Conservation (phyloP, 2,113 vertebrate species). For the Anser cygnoides region DNA sequence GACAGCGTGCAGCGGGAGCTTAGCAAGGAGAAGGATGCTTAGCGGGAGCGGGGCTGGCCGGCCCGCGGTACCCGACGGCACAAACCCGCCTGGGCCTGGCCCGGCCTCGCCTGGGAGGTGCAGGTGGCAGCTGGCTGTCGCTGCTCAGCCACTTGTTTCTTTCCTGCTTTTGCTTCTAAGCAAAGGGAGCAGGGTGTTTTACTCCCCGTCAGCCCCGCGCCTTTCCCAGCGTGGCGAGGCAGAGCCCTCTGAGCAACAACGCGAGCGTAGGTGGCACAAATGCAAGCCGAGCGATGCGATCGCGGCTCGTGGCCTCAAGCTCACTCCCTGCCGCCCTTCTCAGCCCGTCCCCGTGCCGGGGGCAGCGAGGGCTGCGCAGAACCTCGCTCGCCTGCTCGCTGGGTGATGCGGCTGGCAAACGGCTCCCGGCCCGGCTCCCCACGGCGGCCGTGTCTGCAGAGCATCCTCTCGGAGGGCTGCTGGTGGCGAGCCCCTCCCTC, state of each 20-base stretch:
- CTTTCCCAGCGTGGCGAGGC: background rate
- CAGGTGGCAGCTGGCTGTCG: background rate
- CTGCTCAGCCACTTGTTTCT: background rate
- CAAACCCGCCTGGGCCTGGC: background rate
- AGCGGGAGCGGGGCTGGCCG: background rate
- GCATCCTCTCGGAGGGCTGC: conserved; percentile 12
- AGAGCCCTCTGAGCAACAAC: background rate
- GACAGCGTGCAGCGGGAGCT: background rate
- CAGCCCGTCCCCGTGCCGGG: background rate
- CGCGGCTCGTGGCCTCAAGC: background rate
- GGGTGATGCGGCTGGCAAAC: background rate
- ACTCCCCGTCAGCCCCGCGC: background rate
- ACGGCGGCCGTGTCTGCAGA: conserved; percentile 21
- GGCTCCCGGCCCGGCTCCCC: conserved; percentile 38
- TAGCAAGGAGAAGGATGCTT: too few species aligned
- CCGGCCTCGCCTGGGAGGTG: background rate
- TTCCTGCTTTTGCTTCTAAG: background rate
- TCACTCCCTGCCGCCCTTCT: background rate
- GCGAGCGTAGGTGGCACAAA: background rate
- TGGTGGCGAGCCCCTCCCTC: background rate
- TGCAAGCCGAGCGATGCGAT: background rate
- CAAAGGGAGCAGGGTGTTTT: background rate
- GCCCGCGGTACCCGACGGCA: background rate
- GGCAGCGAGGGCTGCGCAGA: background rate
- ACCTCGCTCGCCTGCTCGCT: accelerated